phyloP scores from a whole-genome alignment of 1,140 invertebrate genomes.

The Bradynema listronoti region DNA sequence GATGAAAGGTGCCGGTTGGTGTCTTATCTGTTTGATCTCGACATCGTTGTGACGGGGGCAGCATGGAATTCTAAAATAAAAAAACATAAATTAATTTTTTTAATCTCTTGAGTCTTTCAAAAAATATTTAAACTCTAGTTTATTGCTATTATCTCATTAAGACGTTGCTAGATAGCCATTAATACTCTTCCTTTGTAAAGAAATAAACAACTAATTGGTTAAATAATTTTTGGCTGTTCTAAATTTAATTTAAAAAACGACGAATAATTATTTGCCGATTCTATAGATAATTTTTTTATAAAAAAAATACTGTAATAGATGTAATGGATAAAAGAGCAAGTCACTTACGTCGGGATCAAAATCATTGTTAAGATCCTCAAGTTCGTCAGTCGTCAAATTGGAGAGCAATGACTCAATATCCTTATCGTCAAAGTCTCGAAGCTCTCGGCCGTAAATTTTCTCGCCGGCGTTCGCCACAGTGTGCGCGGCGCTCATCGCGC shows the following conservation, averaged over 20 bases:
- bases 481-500: conserved; percentile 16
- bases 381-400: conserved; percentile 86
- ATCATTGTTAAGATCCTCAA: conserved; percentile 92
- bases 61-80: conserved; percentile 76
- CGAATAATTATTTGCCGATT: not conserved
- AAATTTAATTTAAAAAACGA: too few relatives aligned
- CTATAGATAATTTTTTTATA: not conserved
- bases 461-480: conserved; percentile 18
- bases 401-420: conserved; percentile 91
- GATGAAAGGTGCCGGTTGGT: conserved; percentile 85
- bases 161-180: too few relatives aligned
- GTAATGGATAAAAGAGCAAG: not conserved
- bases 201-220: too few relatives aligned
- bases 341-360: conserved; percentile 93
- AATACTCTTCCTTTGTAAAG: too few relatives aligned
- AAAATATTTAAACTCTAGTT: too few relatives aligned
- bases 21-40: conserved; percentile 89
- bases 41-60: conserved; percentile 88
- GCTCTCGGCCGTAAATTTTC: conserved; percentile 76
- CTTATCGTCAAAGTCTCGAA: conserved; percentile 85
- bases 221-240: too few relatives aligned
- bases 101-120: too few relatives aligned
- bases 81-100: conserved; percentile 19
- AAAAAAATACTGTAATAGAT: conserved; percentile 49
- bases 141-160: too few relatives aligned